phyloP scores from a whole-genome alignment of 2,797 vertebrate genomes.

The Trichosurus vulpecula region DNA sequence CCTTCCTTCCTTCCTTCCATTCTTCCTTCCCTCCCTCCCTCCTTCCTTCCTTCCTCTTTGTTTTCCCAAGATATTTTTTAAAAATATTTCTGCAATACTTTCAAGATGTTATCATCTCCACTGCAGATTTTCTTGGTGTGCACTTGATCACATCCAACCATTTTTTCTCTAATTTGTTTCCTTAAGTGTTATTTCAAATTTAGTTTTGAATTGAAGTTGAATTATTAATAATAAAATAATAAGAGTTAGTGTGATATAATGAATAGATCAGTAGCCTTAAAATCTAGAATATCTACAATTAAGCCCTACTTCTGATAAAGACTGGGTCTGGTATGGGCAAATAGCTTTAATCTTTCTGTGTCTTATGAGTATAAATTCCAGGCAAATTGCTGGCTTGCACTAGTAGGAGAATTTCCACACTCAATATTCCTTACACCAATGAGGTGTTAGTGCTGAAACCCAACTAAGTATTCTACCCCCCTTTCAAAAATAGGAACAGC shows the following conservation, averaged over 20 bases:
- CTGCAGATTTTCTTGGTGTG: not conserved
- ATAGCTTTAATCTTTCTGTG: not conserved
- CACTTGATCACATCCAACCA: not conserved
- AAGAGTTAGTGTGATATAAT: not conserved
- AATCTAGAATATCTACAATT: not conserved
- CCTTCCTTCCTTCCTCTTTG: not conserved
- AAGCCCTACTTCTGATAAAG: not conserved
- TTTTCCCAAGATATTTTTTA: not conserved
- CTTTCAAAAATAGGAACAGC: not conserved
- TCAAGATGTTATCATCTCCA: not conserved
- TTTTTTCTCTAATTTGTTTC: not conserved
- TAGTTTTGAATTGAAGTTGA: not conserved
- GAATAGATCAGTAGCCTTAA: not conserved
- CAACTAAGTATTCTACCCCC: not conserved
- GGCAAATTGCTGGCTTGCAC: not conserved
- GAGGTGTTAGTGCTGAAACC: not conserved
- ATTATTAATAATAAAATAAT: not conserved
- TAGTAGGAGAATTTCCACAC: not conserved
- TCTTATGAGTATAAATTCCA: not conserved
- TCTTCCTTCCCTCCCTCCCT: no score
- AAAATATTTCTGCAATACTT: not conserved
- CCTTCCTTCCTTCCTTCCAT: rapidly evolving
- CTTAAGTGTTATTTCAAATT: not conserved
- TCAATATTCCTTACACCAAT: not conserved
- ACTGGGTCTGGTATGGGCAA: not conserved